phyloP scores from a whole-genome alignment of 1,140 invertebrate genomes.

The Bombus waltoni region DNA sequence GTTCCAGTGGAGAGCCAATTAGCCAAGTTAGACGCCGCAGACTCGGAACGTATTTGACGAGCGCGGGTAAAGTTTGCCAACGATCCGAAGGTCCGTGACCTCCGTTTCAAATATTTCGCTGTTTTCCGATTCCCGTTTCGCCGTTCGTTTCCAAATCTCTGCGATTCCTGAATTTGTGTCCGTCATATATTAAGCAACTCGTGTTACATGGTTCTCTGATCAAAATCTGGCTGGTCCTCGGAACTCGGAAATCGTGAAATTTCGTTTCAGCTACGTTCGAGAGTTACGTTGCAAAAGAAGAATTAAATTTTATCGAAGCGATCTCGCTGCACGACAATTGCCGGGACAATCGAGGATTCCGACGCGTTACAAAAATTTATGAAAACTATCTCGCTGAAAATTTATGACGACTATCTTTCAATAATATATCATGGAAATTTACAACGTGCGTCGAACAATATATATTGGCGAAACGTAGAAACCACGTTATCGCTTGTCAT shows the following conservation, averaged over 20 bases:
- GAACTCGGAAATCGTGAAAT: no score
- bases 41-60: conserved; percentile 52
- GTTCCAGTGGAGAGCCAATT: conserved; percentile 65
- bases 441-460: background rate
- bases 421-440: background rate
- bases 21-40: conserved; percentile 59
- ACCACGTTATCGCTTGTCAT: background rate
- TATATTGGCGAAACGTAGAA: background rate
- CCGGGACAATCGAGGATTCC: background rate
- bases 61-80: conserved; percentile 47
- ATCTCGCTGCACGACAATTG: background rate
- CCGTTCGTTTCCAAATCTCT: background rate
- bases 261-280: background rate
- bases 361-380: background rate
- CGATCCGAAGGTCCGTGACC: conserved; percentile 42
- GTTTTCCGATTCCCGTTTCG: conserved; percentile 19
- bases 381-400: background rate
- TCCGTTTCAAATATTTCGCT: conserved; percentile 5
- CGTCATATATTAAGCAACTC: background rate
- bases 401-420: background rate
- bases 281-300: background rate
- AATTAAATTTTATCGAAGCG: background rate
- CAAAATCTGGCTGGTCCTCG: background rate
- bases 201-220: background rate
- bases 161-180: background rate